Conservation (phyloP, 2,113 vertebrate genomes). For the Urocitellus parryii region DNA sequence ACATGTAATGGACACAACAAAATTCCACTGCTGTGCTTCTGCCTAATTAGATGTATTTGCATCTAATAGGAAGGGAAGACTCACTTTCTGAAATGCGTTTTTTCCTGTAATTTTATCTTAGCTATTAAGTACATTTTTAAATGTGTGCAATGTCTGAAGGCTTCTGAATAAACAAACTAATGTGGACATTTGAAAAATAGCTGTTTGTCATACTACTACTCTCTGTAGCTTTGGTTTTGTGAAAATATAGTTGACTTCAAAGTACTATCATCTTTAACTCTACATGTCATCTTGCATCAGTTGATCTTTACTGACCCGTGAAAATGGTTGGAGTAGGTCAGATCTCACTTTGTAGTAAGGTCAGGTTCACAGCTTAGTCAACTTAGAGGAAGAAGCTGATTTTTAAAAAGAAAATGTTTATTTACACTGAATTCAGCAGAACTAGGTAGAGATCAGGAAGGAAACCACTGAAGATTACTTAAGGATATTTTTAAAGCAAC, state of each 20-base stretch:
- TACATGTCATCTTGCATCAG: background rate
- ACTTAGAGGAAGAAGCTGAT: conserved; percentile 30
- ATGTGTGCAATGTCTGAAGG: background rate
- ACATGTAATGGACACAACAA: conserved; percentile 35
- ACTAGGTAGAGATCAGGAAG: conserved; percentile 26
- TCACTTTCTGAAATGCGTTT: background rate
- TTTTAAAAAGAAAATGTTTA: conserved; percentile 9
- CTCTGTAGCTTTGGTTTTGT: background rate
- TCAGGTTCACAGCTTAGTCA: conserved; percentile 57
- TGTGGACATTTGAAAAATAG: background rate
- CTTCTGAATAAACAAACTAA: background rate
- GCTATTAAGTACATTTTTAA: conserved; percentile 11
- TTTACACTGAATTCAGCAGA: conserved; percentile 23
- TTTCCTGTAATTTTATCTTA: background rate
- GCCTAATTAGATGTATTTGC: conserved; percentile 62
- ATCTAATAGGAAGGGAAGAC: conserved; percentile 37
- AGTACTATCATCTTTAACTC: conserved; percentile 3
- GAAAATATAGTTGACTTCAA: background rate
- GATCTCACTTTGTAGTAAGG: background rate
- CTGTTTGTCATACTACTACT: background rate
- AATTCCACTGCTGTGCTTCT: conserved; percentile 67
- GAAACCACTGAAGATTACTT: conserved; percentile 32
- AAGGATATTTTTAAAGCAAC: conserved; percentile 8
- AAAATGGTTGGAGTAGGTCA: conserved; percentile 36
- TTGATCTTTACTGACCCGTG: conserved; percentile 32